These are phyloP conservation scores for Grus americana DNA, from an alignment of 2,113 vertebrate species.

Conservation along the genomic window DNA sequence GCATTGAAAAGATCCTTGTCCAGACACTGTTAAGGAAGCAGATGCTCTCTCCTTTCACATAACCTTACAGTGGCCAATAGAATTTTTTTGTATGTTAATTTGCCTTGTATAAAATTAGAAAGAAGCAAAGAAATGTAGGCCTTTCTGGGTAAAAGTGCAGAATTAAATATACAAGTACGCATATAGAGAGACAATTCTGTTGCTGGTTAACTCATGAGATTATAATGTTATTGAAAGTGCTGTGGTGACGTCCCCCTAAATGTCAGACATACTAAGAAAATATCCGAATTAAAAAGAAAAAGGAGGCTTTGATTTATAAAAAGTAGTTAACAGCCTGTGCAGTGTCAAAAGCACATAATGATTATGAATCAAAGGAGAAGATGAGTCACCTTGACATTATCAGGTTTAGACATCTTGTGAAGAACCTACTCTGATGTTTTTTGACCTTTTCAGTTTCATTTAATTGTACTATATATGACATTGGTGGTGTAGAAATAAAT, in stretches of 20 bases:
- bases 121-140: neutral
- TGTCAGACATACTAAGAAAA: constrained; percentile 45
- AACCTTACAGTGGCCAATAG: neutral
- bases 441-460: constrained; percentile 73
- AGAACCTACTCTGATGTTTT: constrained; percentile 63
- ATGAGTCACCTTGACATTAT: constrained; percentile 73
- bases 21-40: neutral
- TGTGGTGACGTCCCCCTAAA: neutral
- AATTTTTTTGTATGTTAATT: neutral
- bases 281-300: constrained; percentile 1
- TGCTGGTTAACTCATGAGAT: neutral
- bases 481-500: constrained; percentile 62
- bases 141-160: neutral
- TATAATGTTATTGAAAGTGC: neutral
- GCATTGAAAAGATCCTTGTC: neutral
- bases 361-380: constrained; percentile 62
- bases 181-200: neutral
- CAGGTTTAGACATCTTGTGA: constrained; percentile 55
- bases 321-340: constrained; percentile 19
- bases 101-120: neutral
- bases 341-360: constrained; percentile 50
- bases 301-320: constrained; percentile 23
- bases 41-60: neutral
- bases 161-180: neutral
- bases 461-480: constrained; percentile 67